A percentile compares a stretch with the other conserved stretches of the same genome.
Evolutionary conservation across 2,797 vertebrate genomes (phyloP).

Genomic region (Enoplosus armatus): DNA sequence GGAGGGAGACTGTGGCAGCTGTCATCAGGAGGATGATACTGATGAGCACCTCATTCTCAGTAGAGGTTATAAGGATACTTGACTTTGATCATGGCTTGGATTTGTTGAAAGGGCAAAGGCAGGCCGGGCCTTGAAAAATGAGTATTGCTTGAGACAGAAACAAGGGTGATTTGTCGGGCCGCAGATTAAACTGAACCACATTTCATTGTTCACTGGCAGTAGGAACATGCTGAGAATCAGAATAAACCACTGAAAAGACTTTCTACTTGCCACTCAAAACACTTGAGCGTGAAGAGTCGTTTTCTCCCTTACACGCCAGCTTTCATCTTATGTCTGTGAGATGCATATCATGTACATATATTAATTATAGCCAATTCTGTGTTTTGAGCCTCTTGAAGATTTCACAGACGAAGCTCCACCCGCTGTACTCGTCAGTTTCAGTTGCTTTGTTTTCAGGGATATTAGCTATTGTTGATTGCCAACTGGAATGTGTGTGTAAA

Average conservation of each 20-base stretch:
- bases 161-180: not conserved
- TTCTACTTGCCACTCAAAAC: not conserved
- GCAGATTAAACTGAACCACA: not conserved
- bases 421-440: not conserved
- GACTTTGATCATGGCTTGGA: slow-evolving; percentile 11
- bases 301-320: not conserved
- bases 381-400: not conserved
- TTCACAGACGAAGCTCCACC: not conserved
- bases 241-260: not conserved
- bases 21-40: not conserved
- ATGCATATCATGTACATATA: not conserved
- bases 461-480: not conserved
- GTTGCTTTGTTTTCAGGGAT: slow-evolving; percentile 18
- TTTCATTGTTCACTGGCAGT: not conserved
- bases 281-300: not conserved
- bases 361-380: not conserved
- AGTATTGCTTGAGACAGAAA: not conserved
- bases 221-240: not conserved
- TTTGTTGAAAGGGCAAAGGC: slow-evolving; percentile 11
- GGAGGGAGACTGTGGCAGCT: not conserved
- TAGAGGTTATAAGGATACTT: not conserved
- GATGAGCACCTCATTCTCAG: too few relatives aligned
- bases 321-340: not conserved
- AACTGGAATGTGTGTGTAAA: slow-evolving; percentile 21
- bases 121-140: not conserved